These are phyloP conservation scores for Axinella damicornis DNA, from an alignment of 37 sponge, comb jelly and placozoan species.

Conservation along the genomic window DNA sequence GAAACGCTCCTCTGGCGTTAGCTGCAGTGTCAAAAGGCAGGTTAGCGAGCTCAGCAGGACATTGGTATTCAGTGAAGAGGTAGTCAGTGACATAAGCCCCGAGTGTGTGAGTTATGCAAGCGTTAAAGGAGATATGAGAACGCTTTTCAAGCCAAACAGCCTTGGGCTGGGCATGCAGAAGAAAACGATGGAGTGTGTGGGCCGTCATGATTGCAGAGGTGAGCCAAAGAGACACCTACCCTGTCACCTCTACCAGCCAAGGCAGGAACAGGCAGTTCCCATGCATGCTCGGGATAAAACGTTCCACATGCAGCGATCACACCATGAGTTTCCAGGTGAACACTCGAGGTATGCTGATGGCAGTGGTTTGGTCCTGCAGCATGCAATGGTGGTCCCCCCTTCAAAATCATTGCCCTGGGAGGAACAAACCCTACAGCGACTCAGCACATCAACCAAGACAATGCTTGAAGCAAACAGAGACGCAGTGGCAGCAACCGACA, in stretches of 20 bases:
- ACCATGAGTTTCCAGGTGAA: neutral
- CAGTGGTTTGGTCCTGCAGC: neutral
- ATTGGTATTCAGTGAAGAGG: slow-evolving; percentile 61
- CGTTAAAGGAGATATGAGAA: neutral
- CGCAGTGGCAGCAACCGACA: neutral
- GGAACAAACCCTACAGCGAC: slow-evolving; percentile 11
- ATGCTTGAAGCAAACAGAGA: neutral
- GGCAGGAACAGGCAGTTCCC: neutral
- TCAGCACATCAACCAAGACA: slow-evolving; percentile 50
- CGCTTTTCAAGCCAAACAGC: neutral
- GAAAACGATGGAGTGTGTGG: neutral
- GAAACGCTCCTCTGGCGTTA: too few relatives aligned
- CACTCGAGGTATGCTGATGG: neutral
- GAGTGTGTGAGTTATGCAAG: slow-evolving; percentile 20
- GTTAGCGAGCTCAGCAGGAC: slow-evolving; percentile 28
- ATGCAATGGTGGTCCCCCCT: neutral
- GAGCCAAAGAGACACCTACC: slow-evolving; percentile 32
- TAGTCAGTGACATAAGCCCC: slow-evolving; percentile 38
- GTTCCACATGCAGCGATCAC: neutral
- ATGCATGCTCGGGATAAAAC: neutral
- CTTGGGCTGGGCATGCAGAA: neutral
- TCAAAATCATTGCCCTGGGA: slow-evolving; percentile 39
- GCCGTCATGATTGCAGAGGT: slow-evolving; percentile 42
- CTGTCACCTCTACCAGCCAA: slow-evolving; percentile 31
- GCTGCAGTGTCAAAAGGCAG: neutral